Conservation (phyloP, 2,888 invertebrate genomes). For the Cabera pusaria region DNA sequence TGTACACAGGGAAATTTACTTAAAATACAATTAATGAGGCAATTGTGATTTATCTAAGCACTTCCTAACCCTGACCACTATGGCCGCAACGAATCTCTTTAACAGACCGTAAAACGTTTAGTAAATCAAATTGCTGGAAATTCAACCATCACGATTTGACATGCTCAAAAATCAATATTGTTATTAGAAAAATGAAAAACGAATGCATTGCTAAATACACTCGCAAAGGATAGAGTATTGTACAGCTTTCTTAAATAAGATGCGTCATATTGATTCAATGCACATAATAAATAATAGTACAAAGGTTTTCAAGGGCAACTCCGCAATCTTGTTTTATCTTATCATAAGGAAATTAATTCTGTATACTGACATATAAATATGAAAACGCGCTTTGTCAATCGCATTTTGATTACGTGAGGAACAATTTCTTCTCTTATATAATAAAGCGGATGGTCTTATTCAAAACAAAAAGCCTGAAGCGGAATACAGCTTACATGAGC, state of each 20-base stretch:
- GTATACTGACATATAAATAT: no score
- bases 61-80: slow-evolving; percentile 46
- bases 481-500: slow-evolving; percentile 25
- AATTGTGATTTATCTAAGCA: slow-evolving; percentile 39
- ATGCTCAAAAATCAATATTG: slow-evolving; percentile 17
- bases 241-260: background rate
- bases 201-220: slow-evolving; percentile 1
- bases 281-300: no score
- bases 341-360: no score
- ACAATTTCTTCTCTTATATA: slow-evolving; percentile 15
- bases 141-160: slow-evolving; percentile 27
- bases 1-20: no score
- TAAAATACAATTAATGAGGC: slow-evolving; percentile 32
- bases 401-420: slow-evolving; percentile 17
- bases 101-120: slow-evolving; percentile 40
- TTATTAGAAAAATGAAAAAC: slow-evolving; percentile 7
- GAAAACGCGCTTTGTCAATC: slow-evolving; percentile 15
- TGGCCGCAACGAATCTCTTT: slow-evolving; percentile 41
- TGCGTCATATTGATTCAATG: slow-evolving; percentile 2
- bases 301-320: no score
- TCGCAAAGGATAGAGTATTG: no score
- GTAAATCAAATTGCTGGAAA: slow-evolving; percentile 31
- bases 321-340: slow-evolving; percentile 18
- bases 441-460: slow-evolving; percentile 25
- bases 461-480: slow-evolving; percentile 27